These are phyloP conservation scores for Alentia gelatinosa DNA, from an alignment of 2,888 invertebrate genomes.

Conservation along the genomic window DNA sequence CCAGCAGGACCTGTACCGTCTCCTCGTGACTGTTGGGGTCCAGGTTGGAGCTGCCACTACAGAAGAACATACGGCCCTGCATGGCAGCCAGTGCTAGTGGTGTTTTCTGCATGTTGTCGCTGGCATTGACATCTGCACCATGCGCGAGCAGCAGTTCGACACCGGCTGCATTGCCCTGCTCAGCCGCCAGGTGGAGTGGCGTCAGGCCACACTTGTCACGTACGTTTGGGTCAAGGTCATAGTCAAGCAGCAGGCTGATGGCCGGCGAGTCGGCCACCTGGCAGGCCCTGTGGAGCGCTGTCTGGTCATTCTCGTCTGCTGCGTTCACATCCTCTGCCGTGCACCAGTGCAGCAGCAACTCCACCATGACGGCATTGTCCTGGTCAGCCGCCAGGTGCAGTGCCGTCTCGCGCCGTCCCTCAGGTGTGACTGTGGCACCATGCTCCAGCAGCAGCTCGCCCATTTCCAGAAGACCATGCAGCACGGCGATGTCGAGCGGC, in stretches of 20 bases:
- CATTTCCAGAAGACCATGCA: background rate
- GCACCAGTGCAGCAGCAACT: background rate
- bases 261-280: background rate
- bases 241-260: background rate
- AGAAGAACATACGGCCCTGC: conserved; percentile 44
- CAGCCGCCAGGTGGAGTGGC: background rate
- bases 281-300: conserved; percentile 9
- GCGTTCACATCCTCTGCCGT: conserved; percentile 29
- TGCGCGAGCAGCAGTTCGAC: background rate
- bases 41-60: conserved; percentile 12
- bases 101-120: background rate
- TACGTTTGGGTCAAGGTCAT: background rate
- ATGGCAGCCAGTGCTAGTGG: conserved; percentile 4
- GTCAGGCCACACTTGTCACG: background rate
- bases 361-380: background rate
- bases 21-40: conserved; percentile 32
- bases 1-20: conserved; percentile 3
- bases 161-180: background rate
- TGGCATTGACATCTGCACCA: background rate
- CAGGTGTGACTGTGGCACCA: background rate
- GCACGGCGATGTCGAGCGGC: background rate
- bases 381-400: background rate
- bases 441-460: background rate
- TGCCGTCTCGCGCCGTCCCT: background rate
- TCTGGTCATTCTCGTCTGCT: background rate